Conservation (phyloP, 2,113 vertebrate species). For the Colius striatus region DNA sequence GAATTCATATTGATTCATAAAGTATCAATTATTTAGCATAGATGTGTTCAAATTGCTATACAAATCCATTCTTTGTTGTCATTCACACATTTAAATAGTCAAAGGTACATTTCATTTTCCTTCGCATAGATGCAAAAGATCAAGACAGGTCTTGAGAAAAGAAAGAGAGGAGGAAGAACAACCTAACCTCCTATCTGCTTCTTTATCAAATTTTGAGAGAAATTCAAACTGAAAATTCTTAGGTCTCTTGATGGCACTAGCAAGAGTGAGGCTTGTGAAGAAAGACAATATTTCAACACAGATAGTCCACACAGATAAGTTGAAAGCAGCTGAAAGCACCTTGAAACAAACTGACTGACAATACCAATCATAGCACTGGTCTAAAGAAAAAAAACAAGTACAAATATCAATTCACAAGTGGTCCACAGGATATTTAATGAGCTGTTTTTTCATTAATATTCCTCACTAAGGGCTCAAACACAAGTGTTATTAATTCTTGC, state of each 20-base stretch:
- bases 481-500: not conserved
- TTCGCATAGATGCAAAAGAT: not conserved
- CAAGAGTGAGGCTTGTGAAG: not conserved
- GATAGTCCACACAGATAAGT: not conserved
- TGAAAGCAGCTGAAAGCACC: not conserved
- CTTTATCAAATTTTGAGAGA: not conserved
- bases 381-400: not conserved
- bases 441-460: not conserved
- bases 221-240: not conserved
- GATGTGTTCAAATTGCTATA: not conserved
- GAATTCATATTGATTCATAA: slow-evolving; percentile 18
- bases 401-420: not conserved
- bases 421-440: not conserved
- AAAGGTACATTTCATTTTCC: not conserved
- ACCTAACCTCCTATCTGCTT: not conserved
- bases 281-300: not conserved
- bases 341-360: not conserved
- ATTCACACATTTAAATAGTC: not conserved
- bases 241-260: not conserved
- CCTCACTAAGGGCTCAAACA: not conserved
- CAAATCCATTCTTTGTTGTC: not conserved
- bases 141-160: not conserved
- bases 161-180: not conserved
- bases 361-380: not conserved
- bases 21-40: slow-evolving; percentile 34